Conservation (phyloP, 1,140 invertebrate genomes). For the Cotesia vestalis region DNA sequence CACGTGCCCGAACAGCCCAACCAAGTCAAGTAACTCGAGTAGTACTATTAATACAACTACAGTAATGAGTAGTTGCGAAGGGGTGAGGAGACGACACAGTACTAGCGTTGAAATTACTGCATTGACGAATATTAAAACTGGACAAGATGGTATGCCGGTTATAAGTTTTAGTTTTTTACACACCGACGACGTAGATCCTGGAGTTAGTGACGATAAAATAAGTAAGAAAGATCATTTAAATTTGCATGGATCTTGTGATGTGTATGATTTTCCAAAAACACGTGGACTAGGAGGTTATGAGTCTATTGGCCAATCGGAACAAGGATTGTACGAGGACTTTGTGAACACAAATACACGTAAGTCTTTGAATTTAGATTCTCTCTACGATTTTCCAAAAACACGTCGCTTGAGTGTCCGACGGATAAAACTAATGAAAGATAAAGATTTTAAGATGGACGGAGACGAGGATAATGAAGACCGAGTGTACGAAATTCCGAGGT, state of each 20-base stretch:
- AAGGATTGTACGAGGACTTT: not conserved
- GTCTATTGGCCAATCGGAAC: not conserved
- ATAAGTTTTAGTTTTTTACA: slow-evolving; percentile 60
- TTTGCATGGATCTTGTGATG: slow-evolving; percentile 19
- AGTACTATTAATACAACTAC: not conserved
- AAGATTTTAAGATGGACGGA: slow-evolving; percentile 1
- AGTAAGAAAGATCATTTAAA: slow-evolving; percentile 17
- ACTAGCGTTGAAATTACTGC: slow-evolving; percentile 57
- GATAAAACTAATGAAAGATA: not conserved
- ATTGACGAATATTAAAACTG: slow-evolving; percentile 50
- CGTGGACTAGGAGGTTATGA: not conserved
- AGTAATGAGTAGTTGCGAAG: not conserved
- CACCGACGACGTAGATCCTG: slow-evolving; percentile 40
- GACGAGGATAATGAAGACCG: slow-evolving; percentile 1
- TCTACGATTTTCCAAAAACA: slow-evolving; percentile 30
- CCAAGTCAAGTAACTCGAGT: slow-evolving; percentile 9
- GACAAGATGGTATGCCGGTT: slow-evolving; percentile 54
- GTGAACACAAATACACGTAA: not conserved
- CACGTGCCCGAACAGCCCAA: slow-evolving; percentile 5
- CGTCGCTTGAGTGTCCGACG: not conserved
- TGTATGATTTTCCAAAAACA: slow-evolving; percentile 40
- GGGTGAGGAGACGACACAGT: slow-evolving; percentile 41
- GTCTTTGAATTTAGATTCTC: not conserved
- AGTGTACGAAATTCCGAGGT: not conserved
- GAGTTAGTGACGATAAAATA: slow-evolving; percentile 35